Conservation (phyloP, 2,113 vertebrate genomes). For the Blennius ocellaris region DNA sequence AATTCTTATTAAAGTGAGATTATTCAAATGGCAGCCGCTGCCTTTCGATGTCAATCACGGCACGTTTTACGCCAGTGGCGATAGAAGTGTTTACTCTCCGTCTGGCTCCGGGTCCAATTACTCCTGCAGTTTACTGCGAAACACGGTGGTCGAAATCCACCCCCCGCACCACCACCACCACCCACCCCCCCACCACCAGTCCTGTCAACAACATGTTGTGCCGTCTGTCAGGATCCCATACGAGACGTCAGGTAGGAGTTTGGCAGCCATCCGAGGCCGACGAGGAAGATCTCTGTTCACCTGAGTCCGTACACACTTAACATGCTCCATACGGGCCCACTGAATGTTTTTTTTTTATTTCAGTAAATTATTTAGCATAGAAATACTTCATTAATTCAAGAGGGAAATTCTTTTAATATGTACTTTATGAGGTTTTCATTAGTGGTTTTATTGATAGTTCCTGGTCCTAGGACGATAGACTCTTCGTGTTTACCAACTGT, state of each 20-base stretch:
- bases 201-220: conserved; percentile 38
- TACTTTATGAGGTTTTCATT: too few species aligned
- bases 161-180: too few species aligned
- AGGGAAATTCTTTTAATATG: too few species aligned
- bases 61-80: conserved; percentile 46
- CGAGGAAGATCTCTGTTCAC: not conserved
- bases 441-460: too few species aligned
- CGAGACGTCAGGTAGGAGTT: conserved; percentile 46
- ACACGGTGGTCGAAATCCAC: too few species aligned
- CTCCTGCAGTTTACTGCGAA: conserved; percentile 42
- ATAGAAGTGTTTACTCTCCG: conserved; percentile 57
- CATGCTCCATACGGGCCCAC: too few species aligned
- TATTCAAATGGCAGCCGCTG: conserved; percentile 55
- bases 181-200: conserved; percentile 22
- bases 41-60: conserved; percentile 66
- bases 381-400: too few species aligned
- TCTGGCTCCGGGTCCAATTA: conserved; percentile 53
- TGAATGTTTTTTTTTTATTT: too few species aligned
- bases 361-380: too few species aligned
- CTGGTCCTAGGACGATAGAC: too few species aligned
- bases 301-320: not conserved
- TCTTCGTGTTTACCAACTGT: too few species aligned
- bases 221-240: conserved; percentile 51
- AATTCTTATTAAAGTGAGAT: conserved; percentile 72
- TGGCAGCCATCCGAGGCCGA: conserved; percentile 17